A percentile compares a stretch with the other conserved stretches of the same genome.
These are phyloP conservation scores for Apistogramma diplotaenia DNA, from an alignment of 2,113 vertebrate species.

Conservation along the genomic window DNA sequence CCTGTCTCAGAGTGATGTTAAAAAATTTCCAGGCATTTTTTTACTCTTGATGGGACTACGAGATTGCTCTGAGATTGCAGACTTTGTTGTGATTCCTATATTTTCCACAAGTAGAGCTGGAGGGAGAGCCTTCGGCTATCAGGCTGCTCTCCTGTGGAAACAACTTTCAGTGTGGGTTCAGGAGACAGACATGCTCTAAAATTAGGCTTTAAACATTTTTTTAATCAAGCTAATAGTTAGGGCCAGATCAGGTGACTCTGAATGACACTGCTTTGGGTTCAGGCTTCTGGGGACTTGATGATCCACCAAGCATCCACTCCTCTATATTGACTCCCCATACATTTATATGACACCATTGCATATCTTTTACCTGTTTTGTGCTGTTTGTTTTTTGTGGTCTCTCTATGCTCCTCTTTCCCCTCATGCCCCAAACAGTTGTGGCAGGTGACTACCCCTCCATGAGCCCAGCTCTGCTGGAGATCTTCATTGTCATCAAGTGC, in stretches of 20 bases:
- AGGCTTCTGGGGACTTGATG: neutral
- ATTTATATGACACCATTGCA: neutral
- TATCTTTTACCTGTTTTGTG: neutral
- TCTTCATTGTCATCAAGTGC: neutral
- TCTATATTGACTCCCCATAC: neutral
- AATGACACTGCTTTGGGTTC: neutral
- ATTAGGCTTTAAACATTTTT: neutral
- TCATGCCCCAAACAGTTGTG: neutral
- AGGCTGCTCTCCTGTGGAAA: too few relatives aligned
- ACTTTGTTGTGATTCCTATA: neutral
- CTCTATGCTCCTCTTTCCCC: neutral
- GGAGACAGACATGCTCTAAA: neutral
- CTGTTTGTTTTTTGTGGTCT: neutral
- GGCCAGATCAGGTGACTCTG: neutral
- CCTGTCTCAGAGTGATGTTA: neutral
- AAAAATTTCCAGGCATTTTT: neutral
- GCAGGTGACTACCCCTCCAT: neutral
- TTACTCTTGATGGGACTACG: neutral
- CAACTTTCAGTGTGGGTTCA: neutral
- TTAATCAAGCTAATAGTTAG: neutral
- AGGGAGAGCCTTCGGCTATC: neutral
- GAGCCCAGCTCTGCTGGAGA: neutral
- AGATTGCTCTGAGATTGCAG: accelerated
- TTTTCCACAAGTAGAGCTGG: neutral
- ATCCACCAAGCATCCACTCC: neutral